These are phyloP conservation scores for Cotesia vestalis DNA, from an alignment of 1,140 invertebrate genomes.

Conservation along the genomic window DNA sequence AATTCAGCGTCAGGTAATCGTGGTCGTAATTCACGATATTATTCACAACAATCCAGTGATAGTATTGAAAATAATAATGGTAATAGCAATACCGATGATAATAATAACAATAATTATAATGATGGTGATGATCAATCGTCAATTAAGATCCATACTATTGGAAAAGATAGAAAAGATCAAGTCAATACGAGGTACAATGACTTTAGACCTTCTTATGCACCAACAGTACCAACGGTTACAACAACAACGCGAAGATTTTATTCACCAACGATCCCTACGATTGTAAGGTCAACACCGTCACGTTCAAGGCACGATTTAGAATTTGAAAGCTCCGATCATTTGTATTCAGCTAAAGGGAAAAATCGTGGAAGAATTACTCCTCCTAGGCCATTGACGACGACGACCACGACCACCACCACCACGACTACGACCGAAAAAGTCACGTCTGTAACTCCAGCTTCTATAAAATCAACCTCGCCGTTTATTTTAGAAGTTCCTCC, in stretches of 20 bases:
- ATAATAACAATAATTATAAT: background rate
- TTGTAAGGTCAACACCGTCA: constrained; percentile 48
- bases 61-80: too few relatives aligned
- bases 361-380: constrained; percentile 4
- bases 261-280: constrained; percentile 57
- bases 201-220: constrained; percentile 56
- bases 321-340: constrained; percentile 53
- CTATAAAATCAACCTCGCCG: background rate
- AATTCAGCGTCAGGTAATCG: background rate
- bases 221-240: constrained; percentile 59
- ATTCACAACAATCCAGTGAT: background rate
- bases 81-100: background rate
- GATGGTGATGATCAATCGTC: constrained; percentile 8
- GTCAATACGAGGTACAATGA: constrained; percentile 38
- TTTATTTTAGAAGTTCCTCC: background rate
- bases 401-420: background rate
- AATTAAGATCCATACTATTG: constrained; percentile 34
- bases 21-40: constrained; percentile 24
- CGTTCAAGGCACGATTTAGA: constrained; percentile 51
- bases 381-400: background rate
- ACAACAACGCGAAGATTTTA: constrained; percentile 57
- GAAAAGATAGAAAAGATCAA: constrained; percentile 34
- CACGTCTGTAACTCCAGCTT: background rate
- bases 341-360: constrained; percentile 44
- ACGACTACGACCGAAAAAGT: background rate